Base-by-base conservation (phyloP, 2,113 vertebrate genomes). In the Hippocampus barbouri region DNA sequence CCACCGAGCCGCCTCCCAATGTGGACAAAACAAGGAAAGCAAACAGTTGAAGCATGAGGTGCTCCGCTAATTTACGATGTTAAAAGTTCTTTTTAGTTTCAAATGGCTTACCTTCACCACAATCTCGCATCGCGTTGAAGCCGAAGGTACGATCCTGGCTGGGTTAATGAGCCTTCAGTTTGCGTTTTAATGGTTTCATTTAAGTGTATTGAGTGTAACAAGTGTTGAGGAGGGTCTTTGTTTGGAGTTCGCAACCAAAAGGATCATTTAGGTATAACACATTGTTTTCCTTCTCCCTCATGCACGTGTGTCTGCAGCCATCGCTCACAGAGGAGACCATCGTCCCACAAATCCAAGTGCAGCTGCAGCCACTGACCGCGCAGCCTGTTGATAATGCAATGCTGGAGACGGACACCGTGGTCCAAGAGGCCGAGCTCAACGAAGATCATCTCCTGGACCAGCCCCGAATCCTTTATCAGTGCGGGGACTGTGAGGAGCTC, bases 401-500 rank as follows among this genome's bases (percentile, higher is more conserved):
- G 27, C 66, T 78, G 67, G 1, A 30, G 81, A 1, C 51, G 15
- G n/a, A 30, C 38, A 62, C 64, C 1, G 71, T 18, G n/a, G 18
- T 21, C 20, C 66, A 78, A 64, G 1, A 34, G 79, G 1, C 56
- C 18, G 25, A 40, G 30, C 67, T 66, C 1, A 74, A 59, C 51
- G 76, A 80, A 69, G 86, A 84, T 30, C 74, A 85, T 56, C 4
- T 62, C 7, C 45, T 79, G 5, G 90, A 92, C 61, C 87, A 87
- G 64, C 89, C 90, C 9, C 82, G 89, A 25, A 92, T 93, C 64
- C 90, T 91, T 43, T 97, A 96, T 6, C 94, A 97, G 81, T 97
- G 96, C 73, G 92, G 93, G 2, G 96, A 96, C 67, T 97, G 95
- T 66, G 93, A 94, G 66, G 90, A 93, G 2, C 90, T 96, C 2